Percentiles rank a stretch among this genome's conserved stretches.
phyloP scores from a whole-genome alignment of 2,888 invertebrate genomes.

The Deladenus siricidicola region DNA sequence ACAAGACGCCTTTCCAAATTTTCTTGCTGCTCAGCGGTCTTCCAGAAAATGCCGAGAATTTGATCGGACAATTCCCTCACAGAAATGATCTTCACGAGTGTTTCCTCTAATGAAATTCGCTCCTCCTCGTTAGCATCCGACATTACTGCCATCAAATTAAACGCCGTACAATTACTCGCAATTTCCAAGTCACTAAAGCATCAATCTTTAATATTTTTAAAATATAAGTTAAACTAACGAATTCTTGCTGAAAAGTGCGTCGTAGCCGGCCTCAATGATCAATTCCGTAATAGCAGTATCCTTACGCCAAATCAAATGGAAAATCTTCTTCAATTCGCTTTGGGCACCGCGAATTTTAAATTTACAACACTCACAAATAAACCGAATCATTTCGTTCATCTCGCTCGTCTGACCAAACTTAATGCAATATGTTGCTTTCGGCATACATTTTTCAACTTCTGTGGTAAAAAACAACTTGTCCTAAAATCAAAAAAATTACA shows the following conservation, averaged over 20 bases:
- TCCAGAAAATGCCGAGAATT: constrained; percentile 12
- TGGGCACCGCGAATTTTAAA: constrained; percentile 41
- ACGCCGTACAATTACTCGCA: constrained; percentile 57
- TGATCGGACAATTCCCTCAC: not conserved
- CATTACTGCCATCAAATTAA: constrained; percentile 61
- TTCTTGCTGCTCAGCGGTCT: not conserved
- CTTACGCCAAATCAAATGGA: constrained; percentile 34
- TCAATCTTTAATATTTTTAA: too few relatives aligned
- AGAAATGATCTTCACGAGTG: constrained; percentile 53
- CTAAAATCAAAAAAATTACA: constrained; percentile 14
- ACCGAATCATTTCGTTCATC: constrained; percentile 67
- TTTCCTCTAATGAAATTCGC: constrained; percentile 61
- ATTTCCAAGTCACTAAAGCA: constrained; percentile 4
- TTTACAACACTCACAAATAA: constrained; percentile 65
- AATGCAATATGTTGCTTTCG: constrained; percentile 25
- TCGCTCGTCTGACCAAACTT: constrained; percentile 30
- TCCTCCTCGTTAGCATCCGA: constrained; percentile 61
- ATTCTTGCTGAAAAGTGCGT: constrained; percentile 32
- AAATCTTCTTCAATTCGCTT: constrained; percentile 21
- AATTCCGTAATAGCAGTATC: constrained; percentile 23
- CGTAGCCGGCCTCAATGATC: constrained; percentile 25
- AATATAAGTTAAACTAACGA: constrained; percentile 14
- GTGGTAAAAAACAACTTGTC: constrained; percentile 27
- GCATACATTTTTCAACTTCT: constrained; percentile 24
- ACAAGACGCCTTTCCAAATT: not conserved